Evolutionary conservation across 2,888 invertebrate species (phyloP).

Genomic region (Stramonita haemastoma): DNA sequence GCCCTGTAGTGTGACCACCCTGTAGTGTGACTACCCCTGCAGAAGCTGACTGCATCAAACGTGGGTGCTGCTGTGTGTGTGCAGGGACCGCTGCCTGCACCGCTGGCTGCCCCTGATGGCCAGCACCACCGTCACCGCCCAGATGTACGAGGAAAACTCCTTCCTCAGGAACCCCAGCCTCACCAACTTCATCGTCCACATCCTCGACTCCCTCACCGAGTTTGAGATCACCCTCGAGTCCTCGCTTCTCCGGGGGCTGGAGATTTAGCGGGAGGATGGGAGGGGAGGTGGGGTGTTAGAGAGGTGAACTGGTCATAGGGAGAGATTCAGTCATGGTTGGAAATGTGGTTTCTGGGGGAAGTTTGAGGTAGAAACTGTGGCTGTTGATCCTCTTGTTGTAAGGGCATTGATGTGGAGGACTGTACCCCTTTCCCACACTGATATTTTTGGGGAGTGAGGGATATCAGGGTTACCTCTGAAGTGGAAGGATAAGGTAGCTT

Average conservation of each 20-base stretch:
- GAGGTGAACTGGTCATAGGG: background rate
- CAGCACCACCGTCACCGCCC: constrained; percentile 89
- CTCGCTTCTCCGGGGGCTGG: constrained; percentile 77
- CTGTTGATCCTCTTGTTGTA: too few species aligned
- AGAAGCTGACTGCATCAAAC: too few species aligned
- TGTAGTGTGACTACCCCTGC: too few species aligned
- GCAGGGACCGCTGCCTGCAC: constrained; percentile 83
- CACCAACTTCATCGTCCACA: constrained; percentile 92
- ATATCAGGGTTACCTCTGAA: too few species aligned
- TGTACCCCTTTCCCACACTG: too few species aligned
- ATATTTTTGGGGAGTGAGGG: too few species aligned
- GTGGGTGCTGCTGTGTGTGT: background rate
- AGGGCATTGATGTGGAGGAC: too few species aligned
- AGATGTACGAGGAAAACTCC: constrained; percentile 97
- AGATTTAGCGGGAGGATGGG: constrained; percentile 52
- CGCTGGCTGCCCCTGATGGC: constrained; percentile 95
- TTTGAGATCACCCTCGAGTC: constrained; percentile 82
- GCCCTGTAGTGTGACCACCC: too few species aligned
- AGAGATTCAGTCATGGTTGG: too few species aligned
- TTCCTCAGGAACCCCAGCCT: constrained; percentile 92
- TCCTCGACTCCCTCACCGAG: constrained; percentile 92
- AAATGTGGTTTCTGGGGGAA: too few species aligned
- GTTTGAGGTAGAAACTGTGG: too few species aligned
- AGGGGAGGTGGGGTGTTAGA: background rate
- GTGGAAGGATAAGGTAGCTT: too few species aligned